Conservation (phyloP, 2,888 invertebrate species). For the Acronicta alni region DNA sequence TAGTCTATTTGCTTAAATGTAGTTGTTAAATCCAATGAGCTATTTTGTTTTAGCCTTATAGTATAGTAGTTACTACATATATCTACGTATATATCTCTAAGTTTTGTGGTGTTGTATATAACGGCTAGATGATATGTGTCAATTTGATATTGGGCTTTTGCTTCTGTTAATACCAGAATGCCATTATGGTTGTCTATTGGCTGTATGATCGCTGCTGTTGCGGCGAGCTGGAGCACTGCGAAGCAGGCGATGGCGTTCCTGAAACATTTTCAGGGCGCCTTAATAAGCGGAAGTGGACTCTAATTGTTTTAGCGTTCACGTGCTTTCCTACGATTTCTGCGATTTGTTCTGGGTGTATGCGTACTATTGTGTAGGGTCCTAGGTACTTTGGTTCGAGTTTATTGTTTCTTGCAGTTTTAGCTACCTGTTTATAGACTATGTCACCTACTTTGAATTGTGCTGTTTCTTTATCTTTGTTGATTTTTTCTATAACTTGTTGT, state of each 20-base stretch:
- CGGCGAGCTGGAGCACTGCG: slow-evolving; percentile 44
- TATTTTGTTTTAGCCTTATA: slow-evolving; percentile 24
- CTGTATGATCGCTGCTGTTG: slow-evolving; percentile 37
- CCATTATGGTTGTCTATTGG: slow-evolving; percentile 55
- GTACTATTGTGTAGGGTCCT: slow-evolving; percentile 48
- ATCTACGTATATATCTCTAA: slow-evolving; percentile 22
- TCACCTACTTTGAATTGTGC: too few relatives aligned
- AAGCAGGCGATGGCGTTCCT: slow-evolving; percentile 41
- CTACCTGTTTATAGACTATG: too few relatives aligned
- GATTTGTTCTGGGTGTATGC: slow-evolving; percentile 54
- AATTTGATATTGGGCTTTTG: slow-evolving; percentile 31
- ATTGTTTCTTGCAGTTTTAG: slow-evolving; percentile 40
- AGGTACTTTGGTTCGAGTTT: slow-evolving; percentile 38
- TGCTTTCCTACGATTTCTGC: slow-evolving; percentile 58
- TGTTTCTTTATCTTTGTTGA: too few relatives aligned
- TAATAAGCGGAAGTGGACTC: slow-evolving; percentile 54
- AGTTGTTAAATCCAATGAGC: not conserved
- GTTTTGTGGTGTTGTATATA: slow-evolving; percentile 41
- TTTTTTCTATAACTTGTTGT: too few relatives aligned
- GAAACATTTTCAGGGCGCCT: slow-evolving; percentile 54
- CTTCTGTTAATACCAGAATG: slow-evolving; percentile 47
- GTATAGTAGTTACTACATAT: slow-evolving; percentile 44
- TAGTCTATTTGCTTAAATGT: slow-evolving; percentile 36
- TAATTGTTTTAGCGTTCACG: slow-evolving; percentile 53
- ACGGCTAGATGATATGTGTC: slow-evolving; percentile 34